Base-by-base conservation (phyloP, 2,797 vertebrate genomes). In the Pyrocephalus nanus region DNA sequence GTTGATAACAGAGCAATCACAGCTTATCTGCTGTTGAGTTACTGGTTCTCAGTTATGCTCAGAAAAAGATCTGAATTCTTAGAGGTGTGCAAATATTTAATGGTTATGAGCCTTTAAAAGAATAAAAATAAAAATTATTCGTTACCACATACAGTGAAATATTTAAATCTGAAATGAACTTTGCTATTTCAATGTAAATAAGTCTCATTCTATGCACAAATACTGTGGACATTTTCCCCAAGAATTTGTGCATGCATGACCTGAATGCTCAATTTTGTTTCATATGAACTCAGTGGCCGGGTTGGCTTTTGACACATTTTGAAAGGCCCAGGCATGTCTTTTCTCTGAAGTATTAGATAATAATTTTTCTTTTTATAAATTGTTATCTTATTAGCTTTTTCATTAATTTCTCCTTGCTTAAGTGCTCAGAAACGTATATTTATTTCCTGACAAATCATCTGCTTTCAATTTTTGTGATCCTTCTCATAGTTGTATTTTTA, bases 21-120 rank as follows among this genome's bases (percentile, higher is more conserved):
- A 89, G 55, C 58, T 89, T 72, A 94, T 92, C 71, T 95, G 81
- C 93, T 90, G 61, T 95, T 93, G 80, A 96, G 53, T 73, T 89
- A 85, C 70, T 86, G 27, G 50, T 89, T 79, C 91, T 78, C 61
- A 82, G 42, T 77, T 94, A 78, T 89, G 74, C 53, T 91, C 43
- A 71, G 67, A 83, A 64, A 78, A 94, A 96, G 83, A 71, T 82
- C 50, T 78, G 65, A 90, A 79, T 92, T 81, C 62, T 86, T 90
- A 62, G 22, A 91, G 30, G 50, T 7, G 1, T 50, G 19, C 43
- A 95, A 80, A 88, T 81, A 88, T 78, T 92, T 61, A 85, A 54
- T 76, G 69, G 34, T 57, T 83, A 78, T 62, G 81, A 71, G 29
- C 22, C 67, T 88, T 93, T 47, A 25, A 55, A 78, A 96, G 14